Conservation (phyloP, 2,888 invertebrate species). For the Philaethria dido region DNA sequence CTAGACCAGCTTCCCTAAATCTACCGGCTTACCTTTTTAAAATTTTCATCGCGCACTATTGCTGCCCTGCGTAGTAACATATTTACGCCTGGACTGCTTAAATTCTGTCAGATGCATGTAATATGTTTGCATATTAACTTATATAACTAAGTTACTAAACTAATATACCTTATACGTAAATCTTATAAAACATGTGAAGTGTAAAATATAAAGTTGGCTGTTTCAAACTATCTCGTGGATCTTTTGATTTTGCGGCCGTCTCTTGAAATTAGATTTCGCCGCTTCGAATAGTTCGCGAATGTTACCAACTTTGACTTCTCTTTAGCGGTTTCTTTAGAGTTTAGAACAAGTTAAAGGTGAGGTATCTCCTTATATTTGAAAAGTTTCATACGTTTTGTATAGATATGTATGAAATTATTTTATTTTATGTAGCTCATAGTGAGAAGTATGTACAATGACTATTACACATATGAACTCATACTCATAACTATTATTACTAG, state of each 20-base stretch:
- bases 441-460: no score
- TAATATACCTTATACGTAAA: conserved; percentile 15
- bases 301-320: conserved; percentile 28
- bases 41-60: no score
- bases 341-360: conserved; percentile 24
- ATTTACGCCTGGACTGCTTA: no score
- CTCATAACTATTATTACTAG: no score
- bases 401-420: neutral
- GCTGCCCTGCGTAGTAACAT: no score
- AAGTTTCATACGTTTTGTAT: neutral
- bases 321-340: conserved; percentile 27
- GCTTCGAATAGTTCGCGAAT: conserved; percentile 34
- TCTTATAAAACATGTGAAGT: conserved; percentile 19
- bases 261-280: conserved; percentile 38
- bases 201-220: conserved; percentile 21
- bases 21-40: no score
- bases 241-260: conserved; percentile 33
- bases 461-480: no score
- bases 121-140: neutral
- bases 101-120: neutral
- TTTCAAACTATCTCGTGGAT: conserved; percentile 26
- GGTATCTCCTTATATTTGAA: conserved; percentile 15
- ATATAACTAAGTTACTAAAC: conserved; percentile 1
- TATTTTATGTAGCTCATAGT: neutral
- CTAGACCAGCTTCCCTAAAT: no score